These are phyloP conservation scores for Bombus breviceps DNA, from an alignment of 1,140 invertebrate species.

Conservation along the genomic window DNA sequence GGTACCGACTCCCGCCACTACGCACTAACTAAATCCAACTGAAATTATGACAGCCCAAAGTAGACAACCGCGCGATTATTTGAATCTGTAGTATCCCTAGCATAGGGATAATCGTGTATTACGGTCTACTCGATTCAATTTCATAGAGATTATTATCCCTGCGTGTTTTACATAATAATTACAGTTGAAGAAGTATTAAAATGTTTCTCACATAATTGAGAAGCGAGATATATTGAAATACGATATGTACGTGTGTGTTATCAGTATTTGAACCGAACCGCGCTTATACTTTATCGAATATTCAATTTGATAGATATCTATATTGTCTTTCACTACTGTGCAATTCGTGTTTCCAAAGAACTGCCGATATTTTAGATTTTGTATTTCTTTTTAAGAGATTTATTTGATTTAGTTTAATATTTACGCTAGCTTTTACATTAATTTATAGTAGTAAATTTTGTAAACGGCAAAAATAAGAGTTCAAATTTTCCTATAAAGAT, in stretches of 20 bases:
- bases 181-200: constrained; percentile 4
- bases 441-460: background rate
- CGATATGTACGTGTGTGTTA: background rate
- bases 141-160: background rate
- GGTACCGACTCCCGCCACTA: background rate
- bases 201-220: constrained; percentile 3
- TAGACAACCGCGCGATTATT: background rate
- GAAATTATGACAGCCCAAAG: background rate
- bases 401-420: background rate
- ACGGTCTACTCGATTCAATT: background rate
- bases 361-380: background rate
- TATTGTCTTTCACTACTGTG: background rate
- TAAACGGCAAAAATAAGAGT: background rate
- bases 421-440: background rate
- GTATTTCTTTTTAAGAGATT: background rate
- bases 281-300: background rate
- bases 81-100: background rate
- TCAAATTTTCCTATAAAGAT: background rate
- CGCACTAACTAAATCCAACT: too few relatives aligned
- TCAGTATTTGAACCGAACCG: background rate
- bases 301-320: background rate
- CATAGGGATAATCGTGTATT: background rate
- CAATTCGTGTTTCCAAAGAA: background rate
- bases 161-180: constrained; percentile 1
- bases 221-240: background rate